Conservation (phyloP, 2,797 vertebrate genomes). For the Sarcophilus harrisii region DNA sequence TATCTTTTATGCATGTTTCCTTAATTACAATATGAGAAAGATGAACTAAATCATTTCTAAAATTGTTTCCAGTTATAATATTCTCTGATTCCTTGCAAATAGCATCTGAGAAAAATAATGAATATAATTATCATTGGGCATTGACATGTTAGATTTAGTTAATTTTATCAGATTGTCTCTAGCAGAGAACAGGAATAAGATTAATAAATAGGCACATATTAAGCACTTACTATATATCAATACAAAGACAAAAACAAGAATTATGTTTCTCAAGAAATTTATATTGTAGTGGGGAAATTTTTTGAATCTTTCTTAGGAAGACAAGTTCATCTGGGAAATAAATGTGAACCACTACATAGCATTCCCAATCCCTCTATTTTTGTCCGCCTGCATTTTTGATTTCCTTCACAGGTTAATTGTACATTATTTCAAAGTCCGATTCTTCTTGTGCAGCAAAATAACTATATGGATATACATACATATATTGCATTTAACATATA, state of each 20-base stretch:
- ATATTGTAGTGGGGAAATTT: background rate
- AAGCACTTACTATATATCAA: background rate
- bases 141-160: slow-evolving; percentile 54
- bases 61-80: background rate
- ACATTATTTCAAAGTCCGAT: no score
- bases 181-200: slow-evolving; percentile 39
- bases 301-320: background rate
- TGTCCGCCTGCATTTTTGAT: no score
- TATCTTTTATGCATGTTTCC: background rate
- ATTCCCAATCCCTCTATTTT: no score
- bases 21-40: background rate
- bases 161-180: slow-evolving; percentile 47
- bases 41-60: background rate
- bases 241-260: slow-evolving; percentile 21
- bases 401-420: no score
- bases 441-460: no score
- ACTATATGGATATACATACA: no score
- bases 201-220: background rate
- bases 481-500: no score
- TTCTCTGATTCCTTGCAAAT: background rate
- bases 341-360: no score
- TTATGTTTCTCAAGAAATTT: background rate
- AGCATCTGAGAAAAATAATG: background rate
- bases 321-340: background rate
- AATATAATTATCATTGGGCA: slow-evolving; percentile 46